Evolutionary conservation across 2,888 invertebrate genomes (phyloP).

Genomic region (Monoplex corrugatus): DNA sequence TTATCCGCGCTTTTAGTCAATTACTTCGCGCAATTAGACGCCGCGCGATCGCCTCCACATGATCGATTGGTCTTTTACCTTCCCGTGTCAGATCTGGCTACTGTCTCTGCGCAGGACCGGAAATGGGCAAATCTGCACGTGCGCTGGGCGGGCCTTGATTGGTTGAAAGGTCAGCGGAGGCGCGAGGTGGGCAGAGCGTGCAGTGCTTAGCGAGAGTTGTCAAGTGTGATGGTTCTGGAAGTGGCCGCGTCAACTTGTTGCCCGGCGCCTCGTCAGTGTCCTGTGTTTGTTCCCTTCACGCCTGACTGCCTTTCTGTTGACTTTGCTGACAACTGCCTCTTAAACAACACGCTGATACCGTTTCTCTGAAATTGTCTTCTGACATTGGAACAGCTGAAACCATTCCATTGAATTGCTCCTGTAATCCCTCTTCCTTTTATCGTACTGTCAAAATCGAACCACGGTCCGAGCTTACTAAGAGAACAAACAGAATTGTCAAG

Average conservation of each 20-base stretch:
- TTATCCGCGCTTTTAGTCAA: not conserved
- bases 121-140: constrained; percentile 22
- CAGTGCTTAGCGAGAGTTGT: not conserved
- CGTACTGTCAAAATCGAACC: too few species aligned
- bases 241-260: not conserved
- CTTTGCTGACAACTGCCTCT: too few species aligned
- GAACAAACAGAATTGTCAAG: too few species aligned
- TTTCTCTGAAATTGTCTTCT: too few species aligned
- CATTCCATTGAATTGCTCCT: too few species aligned
- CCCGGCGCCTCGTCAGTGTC: too few species aligned
- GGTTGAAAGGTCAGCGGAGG: not conserved
- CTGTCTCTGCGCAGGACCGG: constrained; percentile 19
- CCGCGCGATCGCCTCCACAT: constrained; percentile 5
- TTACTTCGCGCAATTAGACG: constrained; percentile 25
- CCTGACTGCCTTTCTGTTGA: too few species aligned
- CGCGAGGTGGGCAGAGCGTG: not conserved
- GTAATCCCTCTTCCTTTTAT: too few species aligned
- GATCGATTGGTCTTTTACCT: constrained; percentile 17
- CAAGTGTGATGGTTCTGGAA: not conserved
- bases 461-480: too few species aligned
- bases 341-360: too few species aligned
- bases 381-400: too few species aligned
- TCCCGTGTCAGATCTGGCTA: not conserved
- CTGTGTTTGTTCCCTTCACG: too few species aligned
- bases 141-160: not conserved